Percentiles rank a stretch among this genome's conserved stretches.
Conservation (phyloP, 2,113 vertebrate genomes). For the Nipponia nippon region DNA sequence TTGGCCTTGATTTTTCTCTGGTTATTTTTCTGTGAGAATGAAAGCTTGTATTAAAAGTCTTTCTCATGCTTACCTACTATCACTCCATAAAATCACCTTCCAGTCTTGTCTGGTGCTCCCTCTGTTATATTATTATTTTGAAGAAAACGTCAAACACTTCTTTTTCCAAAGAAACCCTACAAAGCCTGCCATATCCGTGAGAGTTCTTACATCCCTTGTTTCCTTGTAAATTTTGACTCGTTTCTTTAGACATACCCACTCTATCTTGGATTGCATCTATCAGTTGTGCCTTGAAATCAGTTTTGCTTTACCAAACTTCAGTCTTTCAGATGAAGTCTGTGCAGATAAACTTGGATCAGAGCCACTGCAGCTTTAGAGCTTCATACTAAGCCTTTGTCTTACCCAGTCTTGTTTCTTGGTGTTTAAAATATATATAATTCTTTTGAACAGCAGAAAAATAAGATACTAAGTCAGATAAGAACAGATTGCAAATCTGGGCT, state of each 20-base stretch:
- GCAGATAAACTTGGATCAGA: not conserved
- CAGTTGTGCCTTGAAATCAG: not conserved
- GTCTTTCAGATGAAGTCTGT: not conserved
- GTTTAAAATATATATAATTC: conserved; percentile 4
- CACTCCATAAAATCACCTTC: not conserved
- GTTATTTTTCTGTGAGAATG: not conserved
- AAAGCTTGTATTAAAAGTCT: not conserved
- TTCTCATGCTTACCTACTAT: not conserved
- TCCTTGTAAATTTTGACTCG: not conserved
- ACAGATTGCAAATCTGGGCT: conserved; percentile 20
- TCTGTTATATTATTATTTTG: not conserved
- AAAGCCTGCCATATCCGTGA: not conserved
- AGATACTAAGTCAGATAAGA: conserved; percentile 8
- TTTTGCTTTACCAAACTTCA: not conserved
- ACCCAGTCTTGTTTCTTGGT: not conserved
- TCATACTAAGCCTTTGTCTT: not conserved
- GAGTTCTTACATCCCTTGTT: not conserved
- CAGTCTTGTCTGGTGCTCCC: not conserved
- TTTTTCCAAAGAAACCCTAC: not conserved
- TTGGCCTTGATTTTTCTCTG: not conserved
- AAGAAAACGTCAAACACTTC: not conserved
- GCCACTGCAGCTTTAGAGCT: not conserved
- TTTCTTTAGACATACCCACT: not conserved
- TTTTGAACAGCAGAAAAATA: conserved; percentile 9
- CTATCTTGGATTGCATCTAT: not conserved